Evolutionary conservation across 2,113 vertebrate species (phyloP).

Genomic region (Prunella fulvescens): DNA sequence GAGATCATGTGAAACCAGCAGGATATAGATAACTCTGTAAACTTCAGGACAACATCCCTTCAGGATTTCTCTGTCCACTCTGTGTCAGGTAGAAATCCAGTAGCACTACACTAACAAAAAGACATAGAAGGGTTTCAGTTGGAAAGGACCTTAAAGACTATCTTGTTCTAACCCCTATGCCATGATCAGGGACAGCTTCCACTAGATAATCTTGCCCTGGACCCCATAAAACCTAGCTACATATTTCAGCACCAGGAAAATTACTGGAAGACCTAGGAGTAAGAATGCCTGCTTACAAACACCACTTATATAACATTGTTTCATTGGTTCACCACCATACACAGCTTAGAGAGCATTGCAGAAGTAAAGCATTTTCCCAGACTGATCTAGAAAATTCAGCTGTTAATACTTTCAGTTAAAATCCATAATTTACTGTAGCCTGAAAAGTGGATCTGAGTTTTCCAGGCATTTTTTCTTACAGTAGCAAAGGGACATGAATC

Average conservation of each 20-base stretch:
- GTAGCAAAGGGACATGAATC: background rate
- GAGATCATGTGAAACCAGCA: background rate
- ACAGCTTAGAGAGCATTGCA: background rate
- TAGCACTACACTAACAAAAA: background rate
- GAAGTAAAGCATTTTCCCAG: background rate
- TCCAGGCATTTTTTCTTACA: background rate
- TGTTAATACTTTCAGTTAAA: background rate
- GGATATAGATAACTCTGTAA: background rate
- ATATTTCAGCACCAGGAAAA: background rate
- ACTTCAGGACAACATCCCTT: background rate
- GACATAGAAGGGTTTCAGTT: background rate
- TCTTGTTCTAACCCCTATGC: background rate
- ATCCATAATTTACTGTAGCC: background rate
- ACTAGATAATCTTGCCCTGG: background rate
- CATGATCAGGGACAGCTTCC: background rate
- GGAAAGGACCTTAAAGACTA: background rate
- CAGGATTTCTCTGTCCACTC: background rate
- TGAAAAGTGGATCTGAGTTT: background rate
- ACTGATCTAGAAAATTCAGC: background rate
- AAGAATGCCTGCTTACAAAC: background rate
- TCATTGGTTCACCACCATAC: background rate
- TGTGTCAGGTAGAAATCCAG: background rate
- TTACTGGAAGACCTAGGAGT: background rate
- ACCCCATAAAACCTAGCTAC: background rate
- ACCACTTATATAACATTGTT: background rate